A percentile compares a stretch with the other conserved stretches of the same genome.
Conservation (phyloP, 1,140 invertebrate species). For the Periplaneta americana region DNA sequence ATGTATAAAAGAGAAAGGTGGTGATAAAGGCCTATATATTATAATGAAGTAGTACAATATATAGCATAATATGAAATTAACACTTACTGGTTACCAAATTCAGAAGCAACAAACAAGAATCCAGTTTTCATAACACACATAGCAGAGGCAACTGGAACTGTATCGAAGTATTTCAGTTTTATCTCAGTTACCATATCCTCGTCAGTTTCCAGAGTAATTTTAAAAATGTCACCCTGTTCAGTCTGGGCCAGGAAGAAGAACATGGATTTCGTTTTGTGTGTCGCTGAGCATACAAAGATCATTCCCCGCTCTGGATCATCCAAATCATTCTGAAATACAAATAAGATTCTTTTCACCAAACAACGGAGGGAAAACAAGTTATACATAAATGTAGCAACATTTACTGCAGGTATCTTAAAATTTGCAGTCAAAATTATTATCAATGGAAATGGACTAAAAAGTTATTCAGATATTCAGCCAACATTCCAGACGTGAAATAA, state of each 20-base stretch:
- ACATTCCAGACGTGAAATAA: too few species aligned
- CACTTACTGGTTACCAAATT: slow-evolving; percentile 99
- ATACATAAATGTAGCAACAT: too few species aligned
- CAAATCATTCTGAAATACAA: slow-evolving; percentile 89
- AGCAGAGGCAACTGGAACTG: slow-evolving; percentile 90
- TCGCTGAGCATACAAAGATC: slow-evolving; percentile 99
- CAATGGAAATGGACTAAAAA: too few species aligned
- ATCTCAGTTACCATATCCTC: slow-evolving; percentile 99
- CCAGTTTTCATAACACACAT: slow-evolving; percentile 99
- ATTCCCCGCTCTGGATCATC: slow-evolving; percentile 98
- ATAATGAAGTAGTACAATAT: too few species aligned
- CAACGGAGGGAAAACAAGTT: too few species aligned
- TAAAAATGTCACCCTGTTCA: slow-evolving; percentile 97
- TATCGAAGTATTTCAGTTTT: slow-evolving; percentile 99
- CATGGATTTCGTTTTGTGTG: slow-evolving; percentile 99
- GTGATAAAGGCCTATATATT: too few species aligned
- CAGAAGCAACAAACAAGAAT: slow-evolving; percentile 96
- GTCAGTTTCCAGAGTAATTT: slow-evolving; percentile 97
- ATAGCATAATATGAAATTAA: too few species aligned
- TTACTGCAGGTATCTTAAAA: too few species aligned
- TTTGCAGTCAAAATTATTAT: too few species aligned
- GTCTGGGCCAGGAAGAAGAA: slow-evolving; percentile 95
- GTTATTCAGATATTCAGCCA: too few species aligned
- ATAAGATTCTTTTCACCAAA: too few species aligned
- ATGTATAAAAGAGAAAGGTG: too few species aligned